Evolutionary conservation across 2,797 vertebrate genomes (phyloP), one percentile per base, ranked within the genome.

Genomic region (Nannoperca obscura): DNA sequence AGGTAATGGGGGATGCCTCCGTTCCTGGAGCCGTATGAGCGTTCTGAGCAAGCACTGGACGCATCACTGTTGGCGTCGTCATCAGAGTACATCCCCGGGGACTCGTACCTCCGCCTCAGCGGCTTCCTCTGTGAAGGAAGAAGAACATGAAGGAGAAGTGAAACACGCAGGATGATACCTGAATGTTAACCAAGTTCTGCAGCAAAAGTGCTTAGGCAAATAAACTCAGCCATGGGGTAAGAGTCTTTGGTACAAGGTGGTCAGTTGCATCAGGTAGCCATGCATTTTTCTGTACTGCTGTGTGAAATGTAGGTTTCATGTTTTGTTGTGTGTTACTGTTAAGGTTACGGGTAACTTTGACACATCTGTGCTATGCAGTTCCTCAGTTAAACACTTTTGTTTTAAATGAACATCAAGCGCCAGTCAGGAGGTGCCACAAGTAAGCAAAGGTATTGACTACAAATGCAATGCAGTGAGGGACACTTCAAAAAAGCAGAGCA

Each of bases 21-120:
- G 0, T 99, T 99, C 32, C 98, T 89, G 3, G 98, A 99, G 77
- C 98, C 94, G 0, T 98, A 99, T 0, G 98, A 99, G 76, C 97
- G 97, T 91, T 99, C 98, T 0, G 98, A 99, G 91, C 98, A 99
- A 19, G 98, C 98, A 0, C 98, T 99, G 4, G 97, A 99, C 0
- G 98, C 98, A 0, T 99, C 98, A 0, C 98, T 99, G 93, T 99
- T 99, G 74, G 97, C 98, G 0, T 99, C 98, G 0, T 99, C 98
- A 0, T 99, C 98, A 0, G 98, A 99, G 85, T 98, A 98, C 94
- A 99, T 97, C 32, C 98, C 97, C 0, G 98, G 98, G 0, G 98
- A 97, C 62, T 99, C 98, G 0, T 98, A 99, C 49, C 98, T 87
- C 80, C 97, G 95, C 73, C 98, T 94, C 90, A 98, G 80, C 0